These are phyloP conservation scores for Drosophila jambulina DNA, from an alignment of 1,140 invertebrate species.

Conservation along the genomic window DNA sequence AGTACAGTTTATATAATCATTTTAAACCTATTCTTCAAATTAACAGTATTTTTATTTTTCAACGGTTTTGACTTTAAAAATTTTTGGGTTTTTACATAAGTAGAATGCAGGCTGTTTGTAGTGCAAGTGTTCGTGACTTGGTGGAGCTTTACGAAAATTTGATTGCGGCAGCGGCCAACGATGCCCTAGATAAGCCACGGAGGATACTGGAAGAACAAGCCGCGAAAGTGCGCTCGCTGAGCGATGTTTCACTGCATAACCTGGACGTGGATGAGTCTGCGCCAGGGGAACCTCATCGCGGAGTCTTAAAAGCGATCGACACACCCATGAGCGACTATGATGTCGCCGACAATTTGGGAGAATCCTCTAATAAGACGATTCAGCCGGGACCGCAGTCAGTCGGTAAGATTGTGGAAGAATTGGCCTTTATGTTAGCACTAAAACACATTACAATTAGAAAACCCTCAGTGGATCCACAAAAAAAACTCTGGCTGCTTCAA, in stretches of 20 bases:
- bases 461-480: background rate
- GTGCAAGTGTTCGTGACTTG: background rate
- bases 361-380: background rate
- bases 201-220: background rate
- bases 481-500: background rate
- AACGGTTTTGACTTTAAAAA: background rate
- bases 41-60: background rate
- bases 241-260: background rate
- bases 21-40: slow-evolving; percentile 1
- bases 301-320: background rate
- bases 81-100: background rate
- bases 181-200: background rate
- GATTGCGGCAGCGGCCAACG: background rate
- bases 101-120: background rate
- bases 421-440: background rate
- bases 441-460: background rate
- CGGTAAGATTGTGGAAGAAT: background rate
- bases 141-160: background rate
- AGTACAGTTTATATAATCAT: background rate
- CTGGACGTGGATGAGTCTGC: background rate
- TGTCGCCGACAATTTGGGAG: background rate
- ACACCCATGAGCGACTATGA: background rate
- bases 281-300: background rate
- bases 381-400: background rate
- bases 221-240: background rate